Evolutionary conservation across 2,888 invertebrate species (phyloP).

Genomic region (Trichogramma dendrolimi): DNA sequence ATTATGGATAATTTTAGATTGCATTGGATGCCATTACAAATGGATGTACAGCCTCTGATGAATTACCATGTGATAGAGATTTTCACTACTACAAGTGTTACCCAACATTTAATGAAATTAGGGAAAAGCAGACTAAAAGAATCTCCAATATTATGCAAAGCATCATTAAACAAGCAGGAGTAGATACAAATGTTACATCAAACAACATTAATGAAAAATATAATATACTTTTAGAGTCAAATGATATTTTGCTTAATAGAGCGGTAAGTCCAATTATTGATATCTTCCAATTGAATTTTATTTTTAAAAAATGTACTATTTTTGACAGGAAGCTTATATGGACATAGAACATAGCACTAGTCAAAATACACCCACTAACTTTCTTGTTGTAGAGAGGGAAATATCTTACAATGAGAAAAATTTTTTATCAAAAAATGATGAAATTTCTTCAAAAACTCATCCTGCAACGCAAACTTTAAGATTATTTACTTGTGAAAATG

Average conservation of each 20-base stretch:
- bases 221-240: constrained; percentile 76
- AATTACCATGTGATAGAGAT: constrained; percentile 67
- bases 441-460: not conserved
- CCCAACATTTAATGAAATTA: constrained; percentile 66
- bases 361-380: constrained; percentile 54
- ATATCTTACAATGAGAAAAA: constrained; percentile 50
- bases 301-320: not conserved
- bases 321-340: constrained; percentile 52
- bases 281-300: constrained; percentile 2
- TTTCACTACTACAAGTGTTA: constrained; percentile 74
- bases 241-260: constrained; percentile 78
- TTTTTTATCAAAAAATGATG: constrained; percentile 61
- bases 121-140: constrained; percentile 62
- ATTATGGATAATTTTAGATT: constrained; percentile 8
- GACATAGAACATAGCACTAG: constrained; percentile 65
- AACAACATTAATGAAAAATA: constrained; percentile 64
- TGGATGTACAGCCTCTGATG: constrained; percentile 68
- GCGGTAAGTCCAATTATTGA: constrained; percentile 57
- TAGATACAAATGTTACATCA: constrained; percentile 57
- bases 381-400: constrained; percentile 47
- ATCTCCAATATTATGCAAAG: constrained; percentile 61
- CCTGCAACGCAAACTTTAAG: constrained; percentile 48
- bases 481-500: constrained; percentile 67
- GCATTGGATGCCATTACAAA: constrained; percentile 60
- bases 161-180: constrained; percentile 57